Base-by-base conservation (phyloP, 2,113 vertebrate genomes). In the Ailuropoda melanoleuca region DNA sequence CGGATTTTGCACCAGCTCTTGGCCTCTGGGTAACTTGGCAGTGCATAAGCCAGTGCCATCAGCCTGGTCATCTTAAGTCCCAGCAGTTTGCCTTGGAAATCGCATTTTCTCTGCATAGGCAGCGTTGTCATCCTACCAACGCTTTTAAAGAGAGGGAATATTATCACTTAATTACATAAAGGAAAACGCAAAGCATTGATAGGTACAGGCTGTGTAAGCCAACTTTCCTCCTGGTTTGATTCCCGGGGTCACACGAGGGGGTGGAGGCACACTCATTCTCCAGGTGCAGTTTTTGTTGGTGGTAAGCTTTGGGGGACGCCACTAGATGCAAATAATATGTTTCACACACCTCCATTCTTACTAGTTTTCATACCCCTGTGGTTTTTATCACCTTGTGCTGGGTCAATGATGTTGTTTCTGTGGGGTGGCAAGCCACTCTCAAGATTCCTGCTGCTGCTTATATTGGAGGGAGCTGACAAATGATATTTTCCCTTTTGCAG, bases 81-180 rank as follows among this genome's bases (percentile, higher is more conserved):
- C 98, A 98, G 97, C 75, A 97, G 77, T 95, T 95, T 94, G 64
- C 97, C 84, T 98, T 97, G 58, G 48, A 97, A 98, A 98, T 90
- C 95, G 43, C 82, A 97, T 98, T 98, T 98, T 84, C 96, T 97
- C 46, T 96, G 86, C 96, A 91, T 26, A 56, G 93, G 82, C 98
- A 98, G 93, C 78, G 34, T 3, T 98, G 88, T 87, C 75, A 90
- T 97, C 96, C 75, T 74, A 92, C 50, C 60, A 97, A 37, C 4
- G 18, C 87, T 98, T 98, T 98, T 77, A 95, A 98, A 97, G 62
- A 81, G 43, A 97, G 26, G 93, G 78, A 97, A 98, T 97, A 72
- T 98, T 98, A 98, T 98, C 97, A 26, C 46, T 97, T 98, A 97
- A 98, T 98, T 98, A 75, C 74, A 98, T 88, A 66, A 92, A 95